Evolutionary conservation across 2,113 vertebrate species (phyloP).

Genomic region (Brachyhypopomus gauderio): DNA sequence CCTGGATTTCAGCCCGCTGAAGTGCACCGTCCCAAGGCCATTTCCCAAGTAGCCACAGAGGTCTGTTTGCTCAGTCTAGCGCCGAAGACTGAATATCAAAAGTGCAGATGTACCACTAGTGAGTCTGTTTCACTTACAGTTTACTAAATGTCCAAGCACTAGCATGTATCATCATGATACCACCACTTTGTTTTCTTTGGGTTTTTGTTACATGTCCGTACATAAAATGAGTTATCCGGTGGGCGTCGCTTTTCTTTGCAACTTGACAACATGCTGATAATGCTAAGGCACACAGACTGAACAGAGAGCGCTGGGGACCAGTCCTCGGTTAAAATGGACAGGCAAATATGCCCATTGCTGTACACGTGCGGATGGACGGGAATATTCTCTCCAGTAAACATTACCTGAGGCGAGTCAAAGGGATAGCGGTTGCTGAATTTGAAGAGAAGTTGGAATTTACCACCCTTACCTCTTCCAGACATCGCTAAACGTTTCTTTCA

Average conservation of each 20-base stretch:
- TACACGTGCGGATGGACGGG: constrained; percentile 98
- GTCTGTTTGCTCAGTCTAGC: constrained; percentile 45
- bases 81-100: constrained; percentile 30
- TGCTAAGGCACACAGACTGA: constrained; percentile 99
- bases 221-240: constrained; percentile 99
- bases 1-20: constrained; percentile 38
- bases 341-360: constrained; percentile 99
- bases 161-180: constrained; percentile 84
- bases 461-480: too few relatives aligned
- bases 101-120: constrained; percentile 40
- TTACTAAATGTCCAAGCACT: constrained; percentile 8
- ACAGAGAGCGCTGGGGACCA: constrained; percentile 99
- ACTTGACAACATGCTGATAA: constrained; percentile 99
- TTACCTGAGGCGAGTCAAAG: constrained; percentile 99
- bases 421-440: constrained; percentile 99
- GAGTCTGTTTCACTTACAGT: constrained; percentile 26
- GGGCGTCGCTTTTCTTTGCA: constrained; percentile 99
- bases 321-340: constrained; percentile 99
- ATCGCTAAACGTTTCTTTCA: too few relatives aligned
- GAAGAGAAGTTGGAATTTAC: constrained; percentile 99
- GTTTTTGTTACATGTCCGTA: constrained; percentile 99
- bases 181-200: constrained; percentile 99
- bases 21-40: constrained; percentile 20
- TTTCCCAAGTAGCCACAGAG: constrained; percentile 23
- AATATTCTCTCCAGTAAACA: constrained; percentile 99